A percentile compares a stretch with the other conserved stretches of the same genome.
Conservation (phyloP, 1,140 invertebrate genomes). For the Drosophila prosaltans region DNA sequence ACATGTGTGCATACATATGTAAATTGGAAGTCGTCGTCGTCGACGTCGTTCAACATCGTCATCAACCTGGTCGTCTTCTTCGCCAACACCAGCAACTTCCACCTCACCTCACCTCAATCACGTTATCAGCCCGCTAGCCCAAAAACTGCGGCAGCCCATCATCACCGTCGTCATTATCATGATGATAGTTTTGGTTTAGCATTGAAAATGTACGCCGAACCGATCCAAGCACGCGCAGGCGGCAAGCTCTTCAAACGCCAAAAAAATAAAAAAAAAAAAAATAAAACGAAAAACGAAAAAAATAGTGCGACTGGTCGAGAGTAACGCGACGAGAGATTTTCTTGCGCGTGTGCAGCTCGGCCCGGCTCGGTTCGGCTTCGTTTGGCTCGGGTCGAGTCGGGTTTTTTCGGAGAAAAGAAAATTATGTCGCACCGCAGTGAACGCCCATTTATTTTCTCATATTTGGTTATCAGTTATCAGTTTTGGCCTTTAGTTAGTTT, state of each 20-base stretch:
- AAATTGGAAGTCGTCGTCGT: slow-evolving; percentile 46
- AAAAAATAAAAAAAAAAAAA: neutral
- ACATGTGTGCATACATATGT: slow-evolving; percentile 41
- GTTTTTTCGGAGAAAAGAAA: slow-evolving; percentile 11
- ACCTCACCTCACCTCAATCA: slow-evolving; percentile 12
- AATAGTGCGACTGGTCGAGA: slow-evolving; percentile 29
- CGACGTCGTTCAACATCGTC: slow-evolving; percentile 16
- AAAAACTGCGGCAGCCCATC: slow-evolving; percentile 1
- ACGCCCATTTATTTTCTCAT: slow-evolving; percentile 28
- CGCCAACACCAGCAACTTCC: slow-evolving; percentile 1
- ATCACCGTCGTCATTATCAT: slow-evolving; percentile 40
- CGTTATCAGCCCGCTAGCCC: slow-evolving; percentile 39
- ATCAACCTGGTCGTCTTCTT: slow-evolving; percentile 27
- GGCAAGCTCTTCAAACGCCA: slow-evolving; percentile 1
- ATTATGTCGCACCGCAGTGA: slow-evolving; percentile 24
- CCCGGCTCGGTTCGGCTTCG: slow-evolving; percentile 1
- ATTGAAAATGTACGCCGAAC: slow-evolving; percentile 52
- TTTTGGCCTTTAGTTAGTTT: slow-evolving; percentile 14
- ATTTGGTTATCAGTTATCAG: slow-evolving; percentile 11
- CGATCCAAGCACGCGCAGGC: neutral
- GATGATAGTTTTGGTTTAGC: slow-evolving; percentile 53
- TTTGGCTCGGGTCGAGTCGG: neutral
- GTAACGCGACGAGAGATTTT: slow-evolving; percentile 31
- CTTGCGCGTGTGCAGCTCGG: slow-evolving; percentile 16
- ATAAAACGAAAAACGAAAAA: neutral